Evolutionary conservation across 2,888 invertebrate species (phyloP).

Genomic region (Drosophila affinis): DNA sequence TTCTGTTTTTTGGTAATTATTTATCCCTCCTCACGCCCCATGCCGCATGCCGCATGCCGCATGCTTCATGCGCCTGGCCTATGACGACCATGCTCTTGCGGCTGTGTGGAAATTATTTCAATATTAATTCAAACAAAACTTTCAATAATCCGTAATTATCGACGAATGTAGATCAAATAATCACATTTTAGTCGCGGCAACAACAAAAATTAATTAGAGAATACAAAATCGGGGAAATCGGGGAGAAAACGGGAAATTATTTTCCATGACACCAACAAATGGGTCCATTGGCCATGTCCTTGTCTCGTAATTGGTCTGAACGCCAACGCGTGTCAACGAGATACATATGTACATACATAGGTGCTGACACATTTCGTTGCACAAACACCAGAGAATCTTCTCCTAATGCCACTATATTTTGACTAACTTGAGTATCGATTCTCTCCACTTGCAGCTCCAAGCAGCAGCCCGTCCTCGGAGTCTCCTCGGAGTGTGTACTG

Average conservation of each 20-base stretch:
- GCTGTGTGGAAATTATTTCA: constrained; percentile 63
- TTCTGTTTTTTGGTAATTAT: constrained; percentile 58
- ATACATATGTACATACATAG: not conserved
- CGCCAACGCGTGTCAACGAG: constrained; percentile 27
- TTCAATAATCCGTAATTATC: constrained; percentile 77
- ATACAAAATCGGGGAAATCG: constrained; percentile 46
- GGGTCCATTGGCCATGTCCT: constrained; percentile 7
- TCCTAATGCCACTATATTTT: not conserved
- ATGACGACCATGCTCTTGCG: not conserved
- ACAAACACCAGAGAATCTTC: not conserved
- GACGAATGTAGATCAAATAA: constrained; percentile 74
- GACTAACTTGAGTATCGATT: constrained; percentile 14
- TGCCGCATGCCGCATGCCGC: not conserved
- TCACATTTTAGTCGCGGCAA: constrained; percentile 60
- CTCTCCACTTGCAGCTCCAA: constrained; percentile 15
- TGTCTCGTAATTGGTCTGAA: constrained; percentile 32
- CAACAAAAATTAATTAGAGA: constrained; percentile 67
- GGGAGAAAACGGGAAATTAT: constrained; percentile 59
- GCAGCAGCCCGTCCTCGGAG: too few species aligned
- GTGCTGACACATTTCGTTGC: not conserved
- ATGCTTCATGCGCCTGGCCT: not conserved
- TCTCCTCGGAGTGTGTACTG: not conserved
- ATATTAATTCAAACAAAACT: constrained; percentile 75
- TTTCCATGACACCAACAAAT: constrained; percentile 58
- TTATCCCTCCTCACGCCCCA: constrained; percentile 46